Evolutionary conservation across 2,888 invertebrate species (phyloP), one percentile per base, ranked within the genome.

Genomic region (Tuta absoluta): DNA sequence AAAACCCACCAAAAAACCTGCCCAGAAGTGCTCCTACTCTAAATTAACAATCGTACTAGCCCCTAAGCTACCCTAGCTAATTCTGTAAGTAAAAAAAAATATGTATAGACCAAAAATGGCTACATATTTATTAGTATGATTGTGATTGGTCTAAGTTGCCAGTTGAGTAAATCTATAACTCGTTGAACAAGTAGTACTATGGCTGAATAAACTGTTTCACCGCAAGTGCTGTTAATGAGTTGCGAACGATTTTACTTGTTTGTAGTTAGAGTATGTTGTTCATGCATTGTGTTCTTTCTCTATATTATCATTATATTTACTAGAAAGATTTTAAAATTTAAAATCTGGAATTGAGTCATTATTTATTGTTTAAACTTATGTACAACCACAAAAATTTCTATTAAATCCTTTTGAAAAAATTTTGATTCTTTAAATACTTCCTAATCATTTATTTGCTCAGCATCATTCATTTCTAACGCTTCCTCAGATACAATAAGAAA

Each of bases 111-210:
- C n/a, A n/a, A n/a, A n/a, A n/a, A n/a, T n/a, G n/a, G n/a, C n/a
- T n/a, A n/a, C n/a, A n/a, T n/a, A n/a, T n/a, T n/a, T n/a, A 38
- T 58, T 33, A 58, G 38, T 37, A 19, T 56, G 56, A 58, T 38
- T 58, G 38, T 58, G 58, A 19, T 58, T 38, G 21, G 58, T 58
- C 23, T 38, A 17, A 19, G 38, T 24, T 37, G 7, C 19, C 56
- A 33, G 56, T 56, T 56, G 17, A 17, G 56, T 56, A 56, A 56
- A 23, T 53, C n/a, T 33, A 56, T 33, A 33, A 56, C 56, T 33
- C n/a, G 56, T 56, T 33, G 17, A 56, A 56, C 56, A n/a, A 17
- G 56, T 56, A 28, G 28, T 14, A 56, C 21, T 33, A 33, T 56
- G 33, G 56, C n/a, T 56, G 33, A 14, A 56, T 56, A 17, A 17